phyloP scores from a whole-genome alignment of 2,113 vertebrate genomes.

The Bubo blakistoni region DNA sequence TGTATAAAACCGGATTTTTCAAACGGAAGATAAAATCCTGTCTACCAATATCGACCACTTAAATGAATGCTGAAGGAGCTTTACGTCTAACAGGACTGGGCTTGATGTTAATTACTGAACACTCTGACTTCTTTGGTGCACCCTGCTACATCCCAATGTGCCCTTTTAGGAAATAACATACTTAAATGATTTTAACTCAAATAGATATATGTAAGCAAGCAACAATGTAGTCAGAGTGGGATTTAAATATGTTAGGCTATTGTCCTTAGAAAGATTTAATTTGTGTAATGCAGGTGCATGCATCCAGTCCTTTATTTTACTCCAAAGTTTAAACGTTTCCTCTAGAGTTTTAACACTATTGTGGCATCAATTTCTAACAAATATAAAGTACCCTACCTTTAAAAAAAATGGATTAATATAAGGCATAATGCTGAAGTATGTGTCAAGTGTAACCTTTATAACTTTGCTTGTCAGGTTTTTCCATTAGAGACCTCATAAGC shows the following conservation, averaged over 20 bases:
- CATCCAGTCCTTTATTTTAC: constrained; percentile 46
- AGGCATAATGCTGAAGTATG: constrained; percentile 86
- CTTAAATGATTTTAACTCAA: constrained; percentile 22
- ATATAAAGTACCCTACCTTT: constrained; percentile 82
- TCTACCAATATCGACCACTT: background rate
- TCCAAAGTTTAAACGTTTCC: constrained; percentile 74
- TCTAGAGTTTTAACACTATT: constrained; percentile 80
- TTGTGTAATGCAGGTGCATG: background rate
- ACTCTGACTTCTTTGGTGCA: background rate
- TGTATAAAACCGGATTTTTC: background rate
- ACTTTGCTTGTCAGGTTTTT: constrained; percentile 92
- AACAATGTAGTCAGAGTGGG: background rate
- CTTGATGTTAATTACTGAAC: background rate
- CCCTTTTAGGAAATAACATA: background rate
- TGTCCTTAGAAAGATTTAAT: background rate
- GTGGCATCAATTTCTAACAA: constrained; percentile 79
- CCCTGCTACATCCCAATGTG: background rate
- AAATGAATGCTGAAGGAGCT: background rate
- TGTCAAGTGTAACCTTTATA: constrained; percentile 96
- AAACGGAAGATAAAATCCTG: background rate
- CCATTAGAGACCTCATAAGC: constrained; percentile 97
- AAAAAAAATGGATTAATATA: constrained; percentile 87
- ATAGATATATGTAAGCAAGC: background rate
- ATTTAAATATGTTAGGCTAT: background rate
- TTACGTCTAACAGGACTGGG: background rate